These are phyloP conservation scores for Choristoneura rosaceana DNA, from an alignment of 2,888 invertebrate species.

Conservation along the genomic window DNA sequence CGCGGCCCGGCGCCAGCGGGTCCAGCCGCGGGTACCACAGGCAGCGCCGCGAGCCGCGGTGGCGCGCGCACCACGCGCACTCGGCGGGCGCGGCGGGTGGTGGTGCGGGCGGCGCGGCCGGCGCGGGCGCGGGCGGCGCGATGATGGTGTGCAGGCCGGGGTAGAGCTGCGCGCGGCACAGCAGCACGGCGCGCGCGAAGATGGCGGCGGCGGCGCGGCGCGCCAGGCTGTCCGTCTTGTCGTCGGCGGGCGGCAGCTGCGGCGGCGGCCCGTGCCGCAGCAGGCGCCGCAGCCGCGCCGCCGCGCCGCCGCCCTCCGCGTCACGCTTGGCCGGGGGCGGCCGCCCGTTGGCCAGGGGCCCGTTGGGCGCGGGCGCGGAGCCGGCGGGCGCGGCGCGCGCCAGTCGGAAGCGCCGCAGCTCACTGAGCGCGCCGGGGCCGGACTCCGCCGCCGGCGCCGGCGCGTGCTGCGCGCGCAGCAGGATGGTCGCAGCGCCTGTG, in stretches of 20 bases:
- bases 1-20: constrained; percentile 57
- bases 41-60: constrained; percentile 65
- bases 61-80: constrained; percentile 70
- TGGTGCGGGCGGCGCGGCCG: constrained; percentile 55
- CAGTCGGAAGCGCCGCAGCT: constrained; percentile 47
- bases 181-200: constrained; percentile 77
- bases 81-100: constrained; percentile 61
- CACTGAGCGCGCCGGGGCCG: constrained; percentile 28
- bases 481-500: constrained; percentile 68
- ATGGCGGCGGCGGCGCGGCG: constrained; percentile 70
- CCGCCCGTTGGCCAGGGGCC: constrained; percentile 38
- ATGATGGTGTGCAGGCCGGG: constrained; percentile 87
- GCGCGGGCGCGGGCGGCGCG: constrained; percentile 59
- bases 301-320: constrained; percentile 43
- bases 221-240: constrained; percentile 41
- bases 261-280: constrained; percentile 46
- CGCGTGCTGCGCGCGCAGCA: constrained; percentile 48
- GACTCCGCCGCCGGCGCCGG: constrained; percentile 23
- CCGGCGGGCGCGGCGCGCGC: constrained; percentile 37
- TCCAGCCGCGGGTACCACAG: constrained; percentile 84
- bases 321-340: constrained; percentile 46
- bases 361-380: constrained; percentile 42
- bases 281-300: constrained; percentile 48
- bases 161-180: constrained; percentile 81
- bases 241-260: neutral